phyloP scores from a whole-genome alignment of 2,888 invertebrate species.

The Mesoligia furuncula region DNA sequence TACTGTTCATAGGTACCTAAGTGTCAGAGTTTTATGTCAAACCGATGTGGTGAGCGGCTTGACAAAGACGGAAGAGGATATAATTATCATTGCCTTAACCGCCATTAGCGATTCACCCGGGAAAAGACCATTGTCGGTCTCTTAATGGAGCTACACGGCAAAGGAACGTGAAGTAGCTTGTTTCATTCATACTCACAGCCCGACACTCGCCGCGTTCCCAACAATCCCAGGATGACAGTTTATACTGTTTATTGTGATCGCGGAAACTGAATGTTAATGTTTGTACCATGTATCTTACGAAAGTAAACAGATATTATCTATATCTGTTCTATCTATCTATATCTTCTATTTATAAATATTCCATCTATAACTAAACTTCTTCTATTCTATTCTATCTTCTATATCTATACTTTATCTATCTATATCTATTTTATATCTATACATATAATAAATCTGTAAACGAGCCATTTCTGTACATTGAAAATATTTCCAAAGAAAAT shows the following conservation, averaged over 20 bases:
- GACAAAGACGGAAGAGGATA: background rate
- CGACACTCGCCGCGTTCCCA: too few species aligned
- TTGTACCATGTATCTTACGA: background rate
- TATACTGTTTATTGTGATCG: slow-evolving; percentile 1
- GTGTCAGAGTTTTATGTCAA: background rate
- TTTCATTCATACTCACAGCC: background rate
- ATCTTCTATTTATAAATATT: too few species aligned
- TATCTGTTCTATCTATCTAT: too few species aligned
- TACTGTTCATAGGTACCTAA: background rate
- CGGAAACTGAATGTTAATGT: background rate
- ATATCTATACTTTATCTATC: too few species aligned
- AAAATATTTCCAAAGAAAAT: too few species aligned
- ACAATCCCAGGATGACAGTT: slow-evolving; percentile 2
- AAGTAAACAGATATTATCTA: background rate
- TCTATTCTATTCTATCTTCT: too few species aligned
- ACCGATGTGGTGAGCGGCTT: background rate
- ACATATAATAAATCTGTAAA: too few species aligned
- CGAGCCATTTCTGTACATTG: too few species aligned
- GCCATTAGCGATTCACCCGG: background rate
- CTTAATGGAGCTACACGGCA: background rate
- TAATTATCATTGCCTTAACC: background rate
- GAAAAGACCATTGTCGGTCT: background rate
- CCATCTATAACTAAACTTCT: too few species aligned
- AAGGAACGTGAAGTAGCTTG: background rate
- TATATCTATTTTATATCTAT: too few species aligned